phyloP scores from a whole-genome alignment of 2,797 vertebrate species.

The Melanotaenia nigrans region DNA sequence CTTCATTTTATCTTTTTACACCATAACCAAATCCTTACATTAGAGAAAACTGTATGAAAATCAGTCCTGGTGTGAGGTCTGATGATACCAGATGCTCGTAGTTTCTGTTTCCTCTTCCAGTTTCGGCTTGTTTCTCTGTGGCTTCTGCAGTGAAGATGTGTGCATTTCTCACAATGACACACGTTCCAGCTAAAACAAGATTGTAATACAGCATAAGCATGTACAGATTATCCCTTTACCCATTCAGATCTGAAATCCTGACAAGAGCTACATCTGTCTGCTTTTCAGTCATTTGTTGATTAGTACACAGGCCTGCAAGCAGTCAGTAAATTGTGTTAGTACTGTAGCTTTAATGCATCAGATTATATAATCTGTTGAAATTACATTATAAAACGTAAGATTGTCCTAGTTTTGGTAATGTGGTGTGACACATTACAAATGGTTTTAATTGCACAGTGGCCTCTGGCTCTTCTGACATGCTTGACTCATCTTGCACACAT shows the following conservation, averaged over 20 bases:
- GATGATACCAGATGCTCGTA: conserved; percentile 14
- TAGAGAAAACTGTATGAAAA: conserved; percentile 21
- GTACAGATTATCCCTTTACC: conserved; percentile 40
- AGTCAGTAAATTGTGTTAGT: conserved; percentile 49
- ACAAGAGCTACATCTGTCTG: conserved; percentile 32
- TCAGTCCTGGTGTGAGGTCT: conserved; percentile 30
- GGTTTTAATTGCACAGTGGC: conserved; percentile 76
- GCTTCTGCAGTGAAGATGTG: conserved; percentile 30
- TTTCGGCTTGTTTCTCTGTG: conserved; percentile 29
- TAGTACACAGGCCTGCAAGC: conserved; percentile 52
- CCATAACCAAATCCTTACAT: conserved; percentile 12
- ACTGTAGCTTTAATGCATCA: conserved; percentile 64
- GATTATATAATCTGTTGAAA: conserved; percentile 74
- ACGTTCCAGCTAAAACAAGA: conserved; percentile 41
- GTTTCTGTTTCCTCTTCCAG: conserved; percentile 13
- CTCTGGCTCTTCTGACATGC: conserved; percentile 69
- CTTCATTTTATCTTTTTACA: conserved; percentile 24
- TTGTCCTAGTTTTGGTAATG: conserved; percentile 74
- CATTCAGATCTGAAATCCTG: conserved; percentile 31
- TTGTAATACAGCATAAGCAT: conserved; percentile 39
- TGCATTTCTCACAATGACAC: conserved; percentile 48
- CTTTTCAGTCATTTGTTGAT: conserved; percentile 36
- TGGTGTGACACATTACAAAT: conserved; percentile 77
- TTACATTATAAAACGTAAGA: conserved; percentile 70
- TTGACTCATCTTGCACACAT: conserved; percentile 49